phyloP scores from a whole-genome alignment of 1,140 invertebrate species.

The Arctopsyche grandis region DNA sequence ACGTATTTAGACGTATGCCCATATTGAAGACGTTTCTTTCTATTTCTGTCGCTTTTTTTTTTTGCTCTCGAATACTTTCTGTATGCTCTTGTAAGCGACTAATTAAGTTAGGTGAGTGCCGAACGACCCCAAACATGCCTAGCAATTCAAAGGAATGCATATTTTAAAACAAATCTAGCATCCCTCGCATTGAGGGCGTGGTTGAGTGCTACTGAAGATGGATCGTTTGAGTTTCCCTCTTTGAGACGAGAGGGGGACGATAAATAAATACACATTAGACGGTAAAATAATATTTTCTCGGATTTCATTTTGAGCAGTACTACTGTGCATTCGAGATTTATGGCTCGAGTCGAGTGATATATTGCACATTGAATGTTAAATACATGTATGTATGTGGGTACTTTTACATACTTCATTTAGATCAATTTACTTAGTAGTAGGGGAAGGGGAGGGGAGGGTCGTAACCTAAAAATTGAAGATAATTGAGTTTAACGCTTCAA shows the following conservation, averaged over 20 bases:
- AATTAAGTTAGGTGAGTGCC: slow-evolving; percentile 45
- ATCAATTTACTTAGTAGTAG: too few relatives aligned
- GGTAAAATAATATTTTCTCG: slow-evolving; percentile 45
- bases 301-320: background rate
- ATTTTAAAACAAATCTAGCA: slow-evolving; percentile 49
- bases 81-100: slow-evolving; percentile 23
- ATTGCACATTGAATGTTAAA: background rate
- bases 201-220: background rate
- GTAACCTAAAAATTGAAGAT: background rate
- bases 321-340: background rate
- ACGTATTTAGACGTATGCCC: background rate
- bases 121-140: slow-evolving; percentile 27
- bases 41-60: background rate
- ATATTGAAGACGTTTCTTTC: too few relatives aligned
- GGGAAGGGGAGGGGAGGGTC: background rate
- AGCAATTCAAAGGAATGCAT: slow-evolving; percentile 45
- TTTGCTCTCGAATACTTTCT: background rate
- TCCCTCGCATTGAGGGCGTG: slow-evolving; percentile 34
- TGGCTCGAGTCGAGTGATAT: slow-evolving; percentile 1
- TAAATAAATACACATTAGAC: slow-evolving; percentile 45
- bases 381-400: too few relatives aligned
- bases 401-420: too few relatives aligned
- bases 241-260: background rate
- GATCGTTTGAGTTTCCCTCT: background rate
- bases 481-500: background rate